phyloP scores from a whole-genome alignment of 2,888 invertebrate species.

The Synanthedon vespiformis region DNA sequence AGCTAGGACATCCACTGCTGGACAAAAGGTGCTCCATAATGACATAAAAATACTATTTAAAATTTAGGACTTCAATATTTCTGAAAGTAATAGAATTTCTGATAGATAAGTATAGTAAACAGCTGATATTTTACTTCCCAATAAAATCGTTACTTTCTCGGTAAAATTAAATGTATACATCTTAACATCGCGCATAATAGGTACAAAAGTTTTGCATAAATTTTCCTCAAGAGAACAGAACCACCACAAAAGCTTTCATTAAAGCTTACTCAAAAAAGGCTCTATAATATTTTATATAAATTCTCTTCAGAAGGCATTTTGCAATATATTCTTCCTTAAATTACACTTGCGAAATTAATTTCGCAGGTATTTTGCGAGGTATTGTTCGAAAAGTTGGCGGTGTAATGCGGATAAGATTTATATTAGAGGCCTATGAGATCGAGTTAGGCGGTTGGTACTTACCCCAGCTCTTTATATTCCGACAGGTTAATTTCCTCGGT shows the following conservation, averaged over 20 bases:
- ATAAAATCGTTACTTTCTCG: too few relatives aligned
- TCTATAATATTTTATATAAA: constrained; percentile 7
- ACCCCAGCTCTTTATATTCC: neutral
- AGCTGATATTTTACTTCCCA: too few relatives aligned
- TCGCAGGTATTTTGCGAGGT: constrained; percentile 12
- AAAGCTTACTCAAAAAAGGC: neutral
- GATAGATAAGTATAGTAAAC: too few relatives aligned
- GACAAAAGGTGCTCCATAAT: too few relatives aligned
- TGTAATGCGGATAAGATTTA: constrained; percentile 6
- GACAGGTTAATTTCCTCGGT: neutral
- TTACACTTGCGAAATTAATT: constrained; percentile 22
- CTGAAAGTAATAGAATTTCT: too few relatives aligned
- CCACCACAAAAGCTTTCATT: neutral
- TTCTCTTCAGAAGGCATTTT: constrained; percentile 5
- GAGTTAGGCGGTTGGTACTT: neutral
- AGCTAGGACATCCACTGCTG: too few relatives aligned
- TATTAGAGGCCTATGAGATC: constrained; percentile 1
- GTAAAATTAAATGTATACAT: too few relatives aligned
- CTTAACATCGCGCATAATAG: too few relatives aligned
- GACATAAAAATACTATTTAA: too few relatives aligned
- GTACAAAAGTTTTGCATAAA: too few relatives aligned
- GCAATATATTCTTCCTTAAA: constrained; percentile 10
- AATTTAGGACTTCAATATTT: too few relatives aligned
- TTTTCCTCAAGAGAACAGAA: neutral
- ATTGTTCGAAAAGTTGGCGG: constrained; percentile 8